These are phyloP conservation scores for Agriotes lineatus DNA, from an alignment of 2,888 invertebrate species.

Conservation along the genomic window DNA sequence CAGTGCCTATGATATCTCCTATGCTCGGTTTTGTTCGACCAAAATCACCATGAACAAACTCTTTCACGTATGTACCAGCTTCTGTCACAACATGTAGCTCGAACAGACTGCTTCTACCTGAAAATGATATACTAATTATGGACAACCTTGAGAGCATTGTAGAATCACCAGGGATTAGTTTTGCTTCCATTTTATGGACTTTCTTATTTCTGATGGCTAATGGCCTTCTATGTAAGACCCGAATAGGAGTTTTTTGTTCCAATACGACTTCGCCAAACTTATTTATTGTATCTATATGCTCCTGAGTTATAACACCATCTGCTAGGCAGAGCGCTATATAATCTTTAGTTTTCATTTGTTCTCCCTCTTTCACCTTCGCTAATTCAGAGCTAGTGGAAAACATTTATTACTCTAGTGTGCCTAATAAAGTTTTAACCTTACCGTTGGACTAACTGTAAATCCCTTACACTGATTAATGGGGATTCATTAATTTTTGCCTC, in stretches of 20 bases:
- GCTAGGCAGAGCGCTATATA: constrained; percentile 84
- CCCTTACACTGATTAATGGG: constrained; percentile 70
- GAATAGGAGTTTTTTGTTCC: constrained; percentile 87
- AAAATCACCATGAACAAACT: constrained; percentile 97
- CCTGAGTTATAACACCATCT: constrained; percentile 65
- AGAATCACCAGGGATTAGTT: constrained; percentile 65
- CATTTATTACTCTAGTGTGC: neutral
- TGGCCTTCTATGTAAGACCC: constrained; percentile 90
- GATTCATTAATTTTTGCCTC: constrained; percentile 73
- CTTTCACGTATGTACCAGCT: constrained; percentile 97
- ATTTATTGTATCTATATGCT: constrained; percentile 69
- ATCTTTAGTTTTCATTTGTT: constrained; percentile 87
- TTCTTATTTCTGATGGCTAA: constrained; percentile 76
- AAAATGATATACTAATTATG: constrained; percentile 32
- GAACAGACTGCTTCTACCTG: constrained; percentile 70
- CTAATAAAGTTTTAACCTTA: constrained; percentile 52
- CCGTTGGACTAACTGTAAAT: constrained; percentile 76
- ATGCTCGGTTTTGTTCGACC: constrained; percentile 88
- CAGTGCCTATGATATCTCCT: constrained; percentile 74
- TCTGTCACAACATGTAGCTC: constrained; percentile 80
- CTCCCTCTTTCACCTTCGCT: constrained; percentile 83
- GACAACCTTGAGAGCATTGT: too few relatives aligned
- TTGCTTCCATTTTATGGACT: constrained; percentile 76
- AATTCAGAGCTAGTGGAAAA: constrained; percentile 65
- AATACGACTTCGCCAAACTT: constrained; percentile 69